Evolutionary conservation across 1,140 invertebrate species (phyloP).

Genomic region (Drosophila elegans): DNA sequence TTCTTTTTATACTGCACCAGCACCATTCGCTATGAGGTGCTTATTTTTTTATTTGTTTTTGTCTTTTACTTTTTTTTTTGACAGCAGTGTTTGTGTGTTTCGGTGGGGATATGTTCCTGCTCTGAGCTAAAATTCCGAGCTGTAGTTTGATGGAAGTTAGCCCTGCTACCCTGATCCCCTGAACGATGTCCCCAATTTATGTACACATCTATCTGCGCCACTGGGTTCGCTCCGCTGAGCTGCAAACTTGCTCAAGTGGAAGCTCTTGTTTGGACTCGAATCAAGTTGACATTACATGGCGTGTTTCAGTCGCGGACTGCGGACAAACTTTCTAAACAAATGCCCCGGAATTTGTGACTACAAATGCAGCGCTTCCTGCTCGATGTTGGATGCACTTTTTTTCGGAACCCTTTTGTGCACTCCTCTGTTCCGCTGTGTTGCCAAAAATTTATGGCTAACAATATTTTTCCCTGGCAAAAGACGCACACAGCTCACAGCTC

Average conservation of each 20-base stretch:
- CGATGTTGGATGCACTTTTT: constrained; percentile 27
- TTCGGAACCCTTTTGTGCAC: constrained; percentile 1
- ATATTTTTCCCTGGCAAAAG: constrained; percentile 62
- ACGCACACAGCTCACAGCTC: constrained; percentile 38
- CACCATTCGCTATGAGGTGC: not conserved
- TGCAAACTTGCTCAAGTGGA: constrained; percentile 51
- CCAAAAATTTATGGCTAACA: constrained; percentile 77
- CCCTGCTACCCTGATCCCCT: constrained; percentile 36
- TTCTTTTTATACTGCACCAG: not conserved
- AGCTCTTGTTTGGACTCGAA: constrained; percentile 46
- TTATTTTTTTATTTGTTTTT: constrained; percentile 5
- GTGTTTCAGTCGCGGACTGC: constrained; percentile 26
- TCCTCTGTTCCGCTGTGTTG: constrained; percentile 48
- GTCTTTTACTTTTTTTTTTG: constrained; percentile 7
- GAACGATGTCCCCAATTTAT: constrained; percentile 46
- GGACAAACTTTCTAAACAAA: constrained; percentile 68
- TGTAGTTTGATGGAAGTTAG: constrained; percentile 29
- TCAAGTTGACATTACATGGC: constrained; percentile 60
- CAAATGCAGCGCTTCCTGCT: constrained; percentile 56
- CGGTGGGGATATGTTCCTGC: constrained; percentile 8
- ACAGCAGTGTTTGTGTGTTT: constrained; percentile 1
- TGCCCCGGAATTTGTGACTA: constrained; percentile 60
- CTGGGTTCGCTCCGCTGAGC: constrained; percentile 33
- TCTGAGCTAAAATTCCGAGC: constrained; percentile 4
- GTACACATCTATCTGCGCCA: constrained; percentile 26